Percentiles rank a stretch among this genome's conserved stretches.
These are phyloP conservation scores for Phenganax stokvisi DNA, from an alignment of 92 coral and sea anemone species.

Conservation along the genomic window DNA sequence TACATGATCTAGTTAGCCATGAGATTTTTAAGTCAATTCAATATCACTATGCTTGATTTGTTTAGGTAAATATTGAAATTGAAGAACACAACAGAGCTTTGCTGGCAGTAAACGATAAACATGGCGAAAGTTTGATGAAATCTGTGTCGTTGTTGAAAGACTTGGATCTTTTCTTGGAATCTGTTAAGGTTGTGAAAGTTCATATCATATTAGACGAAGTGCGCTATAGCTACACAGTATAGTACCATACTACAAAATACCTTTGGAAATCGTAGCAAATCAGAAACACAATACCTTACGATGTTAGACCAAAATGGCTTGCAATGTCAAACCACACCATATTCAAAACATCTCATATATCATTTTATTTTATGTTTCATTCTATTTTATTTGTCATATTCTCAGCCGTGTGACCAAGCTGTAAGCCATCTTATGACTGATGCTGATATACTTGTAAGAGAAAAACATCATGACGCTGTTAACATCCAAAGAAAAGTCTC, in stretches of 20 bases:
- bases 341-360: background rate
- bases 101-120: slow-evolving; percentile 72
- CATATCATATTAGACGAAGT: background rate
- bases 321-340: background rate
- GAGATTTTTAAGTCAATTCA: no score
- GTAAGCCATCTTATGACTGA: slow-evolving; percentile 67
- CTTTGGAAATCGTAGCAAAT: background rate
- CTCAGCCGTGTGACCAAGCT: slow-evolving; percentile 81
- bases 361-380: background rate
- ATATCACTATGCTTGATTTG: background rate
- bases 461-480: slow-evolving; percentile 81
- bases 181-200: slow-evolving; percentile 68
- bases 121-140: slow-evolving; percentile 77
- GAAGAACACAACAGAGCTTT: slow-evolving; percentile 84
- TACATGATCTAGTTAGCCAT: background rate
- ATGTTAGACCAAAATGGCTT: background rate
- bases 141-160: slow-evolving; percentile 92
- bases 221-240: background rate
- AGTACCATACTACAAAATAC: background rate
- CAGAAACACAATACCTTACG: background rate
- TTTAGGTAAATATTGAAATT: slow-evolving; percentile 74
- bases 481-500: slow-evolving; percentile 69
- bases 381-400: background rate
- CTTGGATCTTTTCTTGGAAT: slow-evolving; percentile 80
- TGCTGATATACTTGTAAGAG: slow-evolving; percentile 63